These are phyloP conservation scores for Blomia tropicalis DNA, from an alignment of 2,888 invertebrate species.

Conservation along the genomic window DNA sequence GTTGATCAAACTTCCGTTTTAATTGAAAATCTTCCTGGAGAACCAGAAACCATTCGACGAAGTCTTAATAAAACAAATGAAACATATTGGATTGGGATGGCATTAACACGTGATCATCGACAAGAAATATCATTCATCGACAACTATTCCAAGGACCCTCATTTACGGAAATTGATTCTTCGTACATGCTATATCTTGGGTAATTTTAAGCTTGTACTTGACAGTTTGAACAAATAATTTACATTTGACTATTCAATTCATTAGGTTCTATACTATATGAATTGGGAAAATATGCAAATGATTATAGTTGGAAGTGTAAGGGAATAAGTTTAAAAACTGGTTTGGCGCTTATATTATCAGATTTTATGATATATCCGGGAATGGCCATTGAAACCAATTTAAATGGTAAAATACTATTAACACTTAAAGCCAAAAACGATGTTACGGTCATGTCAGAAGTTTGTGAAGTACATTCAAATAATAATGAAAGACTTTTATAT, in stretches of 20 bases:
- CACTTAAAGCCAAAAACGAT: conserved; percentile 12
- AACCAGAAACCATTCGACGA: conserved; percentile 36
- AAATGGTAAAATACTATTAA: neutral
- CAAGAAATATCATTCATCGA: conserved; percentile 3
- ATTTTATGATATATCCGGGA: conserved; percentile 19
- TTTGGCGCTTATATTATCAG: conserved; percentile 7
- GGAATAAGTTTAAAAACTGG: conserved; percentile 16
- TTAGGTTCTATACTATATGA: conserved; percentile 6
- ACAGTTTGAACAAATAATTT: neutral
- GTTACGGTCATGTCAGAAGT: conserved; percentile 15
- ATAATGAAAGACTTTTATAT: neutral
- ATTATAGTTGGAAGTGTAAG: neutral
- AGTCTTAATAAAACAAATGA: conserved; percentile 11
- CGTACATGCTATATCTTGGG: conserved; percentile 15
- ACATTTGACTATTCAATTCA: neutral
- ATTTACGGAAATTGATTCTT: conserved; percentile 17
- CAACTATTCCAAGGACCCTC: conserved; percentile 11
- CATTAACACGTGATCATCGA: conserved; percentile 9
- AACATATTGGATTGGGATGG: conserved; percentile 21
- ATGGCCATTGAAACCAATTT: conserved; percentile 19
- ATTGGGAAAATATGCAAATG: conserved; percentile 3
- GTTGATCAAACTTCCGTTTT: conserved; percentile 64
- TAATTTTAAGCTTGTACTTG: neutral
- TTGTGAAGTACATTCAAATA: neutral
- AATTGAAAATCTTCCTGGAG: conserved; percentile 48